Conservation (phyloP, 1,140 invertebrate species). For the Drosophila orena region DNA sequence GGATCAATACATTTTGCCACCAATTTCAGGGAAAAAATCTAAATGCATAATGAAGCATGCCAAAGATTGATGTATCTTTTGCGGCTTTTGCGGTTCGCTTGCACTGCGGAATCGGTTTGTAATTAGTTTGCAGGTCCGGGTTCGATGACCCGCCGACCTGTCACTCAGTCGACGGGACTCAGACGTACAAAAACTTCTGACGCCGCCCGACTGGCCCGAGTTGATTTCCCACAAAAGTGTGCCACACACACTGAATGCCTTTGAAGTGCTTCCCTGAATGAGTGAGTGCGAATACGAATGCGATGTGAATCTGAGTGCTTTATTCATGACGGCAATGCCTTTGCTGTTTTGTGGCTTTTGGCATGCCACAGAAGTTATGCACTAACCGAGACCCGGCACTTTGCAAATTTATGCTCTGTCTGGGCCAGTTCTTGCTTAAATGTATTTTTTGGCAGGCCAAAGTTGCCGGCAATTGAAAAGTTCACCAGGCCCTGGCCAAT, state of each 20-base stretch:
- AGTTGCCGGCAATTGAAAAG: conserved; percentile 67
- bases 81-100: conserved; percentile 43
- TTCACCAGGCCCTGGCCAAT: conserved; percentile 63
- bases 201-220: conserved; percentile 42
- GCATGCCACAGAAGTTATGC: conserved; percentile 80
- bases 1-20: neutral
- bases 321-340: conserved; percentile 72
- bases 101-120: conserved; percentile 37
- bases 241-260: conserved; percentile 70
- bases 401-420: conserved; percentile 73
- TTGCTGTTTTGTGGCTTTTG: conserved; percentile 79
- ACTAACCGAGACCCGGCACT: conserved; percentile 70
- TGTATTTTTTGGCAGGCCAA: conserved; percentile 64
- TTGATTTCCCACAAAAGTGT: conserved; percentile 65
- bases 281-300: conserved; percentile 19
- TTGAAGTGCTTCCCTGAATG: conserved; percentile 57
- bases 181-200: conserved; percentile 56
- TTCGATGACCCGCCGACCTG: conserved; percentile 55
- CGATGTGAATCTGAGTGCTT: conserved; percentile 45
- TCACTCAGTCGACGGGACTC: conserved; percentile 48
- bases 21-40: neutral
- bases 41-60: conserved; percentile 13
- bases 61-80: conserved; percentile 45
- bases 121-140: conserved; percentile 62
- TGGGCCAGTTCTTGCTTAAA: conserved; percentile 27